Base-by-base conservation (phyloP, 2,113 vertebrate species). In the Dicerorhinus sumatrensis region DNA sequence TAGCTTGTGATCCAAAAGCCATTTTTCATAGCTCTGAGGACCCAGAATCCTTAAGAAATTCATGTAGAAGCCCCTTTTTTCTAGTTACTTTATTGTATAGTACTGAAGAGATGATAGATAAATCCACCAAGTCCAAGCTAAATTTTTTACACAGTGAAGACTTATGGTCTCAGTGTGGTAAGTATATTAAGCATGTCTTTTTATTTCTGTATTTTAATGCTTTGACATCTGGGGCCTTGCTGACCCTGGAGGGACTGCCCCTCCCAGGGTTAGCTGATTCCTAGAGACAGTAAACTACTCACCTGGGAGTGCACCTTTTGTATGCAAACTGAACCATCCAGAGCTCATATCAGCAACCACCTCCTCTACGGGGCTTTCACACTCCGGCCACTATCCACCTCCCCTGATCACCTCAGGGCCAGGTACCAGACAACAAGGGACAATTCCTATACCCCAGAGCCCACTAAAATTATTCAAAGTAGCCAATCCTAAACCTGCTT, bases 1-100 rank as follows among this genome's bases (percentile, higher is more conserved):
- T 97, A 98, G 96, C 98, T 98, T 98, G 97, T 87, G 96, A 98
- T 99, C 99, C 99, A 98, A 99, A 98, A 98, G 96, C 90, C 97
- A 98, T 98, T 98, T 99, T 98, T 99, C 98, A 98, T 93, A 98
- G 89, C 73, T 88, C 48, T 3, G 93, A 98, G 85, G 97, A 98
- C 89, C 89, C 93, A 94, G 83, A 92, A 87, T 97, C 83, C 96
- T 98, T 83, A 96, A 98, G 96, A 96, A 56, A 42, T 97, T 97
- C 67, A 94, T 80, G 39, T 90, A 83, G 89, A 56, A 58, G 54
- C 70, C 6, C 62, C 81, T 86, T 73, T 82, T 62, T 93, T 94
- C 62, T 97, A 97, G 95, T 97, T 94, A 95, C 60, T 96, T 96
- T 69, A 91, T 67, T 79, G 27, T 25, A 33, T 1, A 54, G 21